These are phyloP conservation scores for Phalacrocorax carbo DNA, from an alignment of 2,113 vertebrate genomes.

Conservation along the genomic window DNA sequence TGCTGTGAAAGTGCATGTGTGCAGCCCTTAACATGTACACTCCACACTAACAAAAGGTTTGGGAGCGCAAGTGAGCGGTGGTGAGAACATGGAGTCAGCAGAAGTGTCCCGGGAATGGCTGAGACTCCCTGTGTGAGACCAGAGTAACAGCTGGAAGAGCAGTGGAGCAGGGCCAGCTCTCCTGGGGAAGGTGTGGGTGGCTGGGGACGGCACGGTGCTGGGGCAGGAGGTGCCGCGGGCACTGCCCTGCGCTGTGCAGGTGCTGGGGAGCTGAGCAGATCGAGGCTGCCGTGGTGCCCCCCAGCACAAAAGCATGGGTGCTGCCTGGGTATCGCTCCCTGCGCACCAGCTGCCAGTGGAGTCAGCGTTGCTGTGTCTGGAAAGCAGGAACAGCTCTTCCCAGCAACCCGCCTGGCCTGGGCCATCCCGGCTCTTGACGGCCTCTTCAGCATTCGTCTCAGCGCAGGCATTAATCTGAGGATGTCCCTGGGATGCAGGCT, in stretches of 20 bases:
- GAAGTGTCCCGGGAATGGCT: accelerated
- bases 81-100: not conserved
- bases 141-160: accelerated
- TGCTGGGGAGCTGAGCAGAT: not conserved
- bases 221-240: not conserved
- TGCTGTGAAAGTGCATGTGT: not conserved
- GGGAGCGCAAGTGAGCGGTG: not conserved
- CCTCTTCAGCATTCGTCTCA: not conserved
- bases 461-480: not conserved
- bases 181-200: not conserved
- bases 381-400: not conserved
- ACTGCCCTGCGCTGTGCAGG: accelerated
- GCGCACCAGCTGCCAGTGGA: accelerated
- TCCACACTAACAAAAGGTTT: no score
- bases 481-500: not conserved
- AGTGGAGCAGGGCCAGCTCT: accelerated
- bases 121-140: not conserved
- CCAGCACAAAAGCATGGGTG: accelerated
- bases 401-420: not conserved
- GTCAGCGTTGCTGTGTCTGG: accelerated
- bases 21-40: not conserved
- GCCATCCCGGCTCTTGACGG: not conserved
- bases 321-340: not conserved
- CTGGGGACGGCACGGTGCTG: not conserved
- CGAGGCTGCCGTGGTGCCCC: not conserved